These are phyloP conservation scores for Ascidia mentula DNA, from an alignment of 23 tunicate species.

Conservation along the genomic window DNA sequence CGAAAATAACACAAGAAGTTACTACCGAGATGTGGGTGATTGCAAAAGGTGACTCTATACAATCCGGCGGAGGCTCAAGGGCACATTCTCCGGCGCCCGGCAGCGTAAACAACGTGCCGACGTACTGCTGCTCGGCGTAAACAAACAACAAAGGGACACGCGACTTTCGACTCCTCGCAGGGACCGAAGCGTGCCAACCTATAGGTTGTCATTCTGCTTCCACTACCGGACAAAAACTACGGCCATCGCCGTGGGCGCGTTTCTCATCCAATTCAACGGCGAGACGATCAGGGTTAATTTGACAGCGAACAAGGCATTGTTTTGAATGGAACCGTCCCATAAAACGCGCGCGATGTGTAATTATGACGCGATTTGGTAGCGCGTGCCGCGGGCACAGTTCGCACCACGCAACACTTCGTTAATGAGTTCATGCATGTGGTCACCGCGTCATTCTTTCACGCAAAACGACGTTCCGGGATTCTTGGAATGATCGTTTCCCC, in stretches of 20 bases:
- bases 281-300: not conserved
- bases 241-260: not conserved
- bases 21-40: no score
- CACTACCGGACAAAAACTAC: not conserved
- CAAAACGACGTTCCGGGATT: no score
- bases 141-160: conserved; percentile 1
- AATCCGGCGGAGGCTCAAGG: not conserved
- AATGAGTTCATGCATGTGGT: no score
- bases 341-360: not conserved
- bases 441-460: no score
- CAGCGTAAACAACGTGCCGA: not conserved
- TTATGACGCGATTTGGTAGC: not conserved
- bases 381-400: not conserved
- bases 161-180: not conserved
- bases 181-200: not conserved
- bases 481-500: no score
- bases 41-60: no score
- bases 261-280: not conserved
- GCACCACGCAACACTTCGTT: no score
- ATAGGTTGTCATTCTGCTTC: not conserved
- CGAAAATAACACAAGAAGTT: no score
- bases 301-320: not conserved
- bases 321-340: conserved; percentile 5
- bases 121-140: not conserved
- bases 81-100: not conserved